Percentiles rank a stretch among this genome's conserved stretches.
Conservation (phyloP, 2,113 vertebrate genomes). For the Chamaetylas fuelleborni region DNA sequence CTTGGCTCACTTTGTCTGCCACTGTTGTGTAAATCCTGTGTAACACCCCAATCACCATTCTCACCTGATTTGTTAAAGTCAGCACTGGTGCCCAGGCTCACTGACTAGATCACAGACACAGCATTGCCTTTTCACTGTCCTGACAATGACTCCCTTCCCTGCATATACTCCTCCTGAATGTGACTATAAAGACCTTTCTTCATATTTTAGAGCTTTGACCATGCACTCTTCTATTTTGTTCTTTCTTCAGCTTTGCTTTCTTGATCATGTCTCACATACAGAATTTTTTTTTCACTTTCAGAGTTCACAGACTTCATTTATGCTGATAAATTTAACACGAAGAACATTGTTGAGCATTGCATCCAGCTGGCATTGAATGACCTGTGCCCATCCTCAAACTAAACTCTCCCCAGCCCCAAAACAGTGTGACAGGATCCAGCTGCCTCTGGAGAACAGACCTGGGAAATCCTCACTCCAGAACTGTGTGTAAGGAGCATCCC, state of each 20-base stretch:
- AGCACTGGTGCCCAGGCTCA: not conserved
- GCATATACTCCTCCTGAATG: not conserved
- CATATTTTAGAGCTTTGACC: not conserved
- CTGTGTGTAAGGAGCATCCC: accelerated
- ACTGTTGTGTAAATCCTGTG: not conserved
- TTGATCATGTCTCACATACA: not conserved
- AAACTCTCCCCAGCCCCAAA: not conserved
- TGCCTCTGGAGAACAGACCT: not conserved
- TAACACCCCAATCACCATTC: not conserved
- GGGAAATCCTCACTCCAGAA: not conserved
- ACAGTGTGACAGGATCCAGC: not conserved
- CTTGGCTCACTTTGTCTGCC: not conserved
- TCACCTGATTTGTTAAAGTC: accelerated
- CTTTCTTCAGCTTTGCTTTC: not conserved
- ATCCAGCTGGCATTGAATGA: not conserved
- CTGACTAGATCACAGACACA: accelerated
- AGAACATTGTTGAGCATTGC: not conserved
- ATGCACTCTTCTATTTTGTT: not conserved
- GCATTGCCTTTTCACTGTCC: not conserved
- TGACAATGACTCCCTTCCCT: not conserved
- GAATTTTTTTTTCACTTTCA: not conserved
- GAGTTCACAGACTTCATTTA: not conserved
- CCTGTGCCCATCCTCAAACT: not conserved
- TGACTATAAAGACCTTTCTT: not conserved
- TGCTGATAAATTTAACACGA: not conserved